Evolutionary conservation across 2,113 vertebrate species (phyloP), one percentile per base, ranked within the genome.

Genomic region (Tychaedon coryphoeus): DNA sequence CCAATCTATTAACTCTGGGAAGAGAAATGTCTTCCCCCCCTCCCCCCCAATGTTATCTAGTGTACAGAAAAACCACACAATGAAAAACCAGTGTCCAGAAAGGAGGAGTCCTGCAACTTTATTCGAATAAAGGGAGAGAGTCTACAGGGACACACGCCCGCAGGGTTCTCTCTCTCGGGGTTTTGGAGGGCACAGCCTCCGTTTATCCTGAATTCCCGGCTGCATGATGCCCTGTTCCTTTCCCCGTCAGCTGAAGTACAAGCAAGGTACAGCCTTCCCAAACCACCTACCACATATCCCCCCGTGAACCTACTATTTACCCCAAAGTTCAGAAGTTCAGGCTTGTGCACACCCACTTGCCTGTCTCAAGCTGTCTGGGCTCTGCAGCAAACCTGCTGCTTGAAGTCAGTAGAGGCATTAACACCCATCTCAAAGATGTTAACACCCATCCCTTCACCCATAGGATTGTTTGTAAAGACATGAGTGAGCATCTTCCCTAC

Each of bases 141-240:
- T 33, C 28, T n/a, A 18, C 9, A 1, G 9, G 9, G 14, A 7
- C 33, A 26, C 38, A 45, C 0, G 0, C 7, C 28, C 0, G 0
- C 0, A 0, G 5, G 4, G 2, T 47, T 64, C 72, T 62, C 7
- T 38, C 26, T 26, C 7, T 54, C 0, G 0, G 4, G 8, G 13
- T 62, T 54, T 38, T 0, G 0, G 17, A 38, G 23, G 28, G 0
- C 0, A 0, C 38, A 54, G 22, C 26, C 23, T 38, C 14, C 4
- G 2, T 5, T 54, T 23, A 54, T 22, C 22, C 28, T 2, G 6
- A 45, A 38, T 8, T 45, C 33, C 17, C 0, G 0, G 4, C 28
- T 0, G 1, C 12, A 5, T 14, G 33, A 18, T 54, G 14, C 6
- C 18, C 28, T 47, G 0, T 64, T 64, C 22, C 48, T 38, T 84